phyloP scores from a whole-genome alignment of 2,113 vertebrate genomes.

The Lagopus leucura region DNA sequence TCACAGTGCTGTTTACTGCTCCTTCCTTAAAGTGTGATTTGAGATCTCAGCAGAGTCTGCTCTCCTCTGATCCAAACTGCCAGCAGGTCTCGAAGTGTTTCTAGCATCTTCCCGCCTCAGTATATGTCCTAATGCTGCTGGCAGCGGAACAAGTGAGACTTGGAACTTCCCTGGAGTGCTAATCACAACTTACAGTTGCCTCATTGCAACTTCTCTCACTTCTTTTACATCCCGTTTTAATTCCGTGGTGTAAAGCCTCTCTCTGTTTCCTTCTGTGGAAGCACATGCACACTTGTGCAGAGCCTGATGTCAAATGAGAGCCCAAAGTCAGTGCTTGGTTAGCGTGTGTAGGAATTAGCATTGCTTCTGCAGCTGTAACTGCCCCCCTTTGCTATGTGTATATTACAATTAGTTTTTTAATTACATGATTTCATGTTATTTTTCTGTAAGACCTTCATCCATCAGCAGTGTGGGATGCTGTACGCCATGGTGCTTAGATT shows the following conservation, averaged over 20 bases:
- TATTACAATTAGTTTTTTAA: neutral
- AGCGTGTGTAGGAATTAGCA: neutral
- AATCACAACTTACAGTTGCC: constrained; percentile 63
- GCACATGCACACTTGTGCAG: neutral
- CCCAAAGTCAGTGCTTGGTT: neutral
- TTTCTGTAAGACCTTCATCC: neutral
- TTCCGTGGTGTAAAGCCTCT: neutral
- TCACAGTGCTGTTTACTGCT: neutral
- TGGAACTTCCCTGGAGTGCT: constrained; percentile 49
- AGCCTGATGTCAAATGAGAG: neutral
- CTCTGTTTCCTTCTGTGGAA: neutral
- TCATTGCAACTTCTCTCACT: constrained; percentile 63
- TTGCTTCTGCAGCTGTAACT: neutral
- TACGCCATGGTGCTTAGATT: neutral
- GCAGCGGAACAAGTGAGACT: constrained; percentile 60
- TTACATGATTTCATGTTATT: neutral
- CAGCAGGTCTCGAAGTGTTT: constrained; percentile 42
- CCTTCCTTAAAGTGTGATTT: neutral
- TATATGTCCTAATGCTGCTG: constrained; percentile 45
- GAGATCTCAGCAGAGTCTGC: constrained; percentile 20
- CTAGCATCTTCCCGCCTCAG: constrained; percentile 34
- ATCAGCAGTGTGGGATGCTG: neutral
- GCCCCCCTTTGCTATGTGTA: neutral
- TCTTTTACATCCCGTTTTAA: neutral
- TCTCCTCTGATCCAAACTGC: constrained; percentile 45